Evolutionary conservation across 92 coral and sea anemone genomes (phyloP).

Genomic region (Epizoanthus ramosus): DNA sequence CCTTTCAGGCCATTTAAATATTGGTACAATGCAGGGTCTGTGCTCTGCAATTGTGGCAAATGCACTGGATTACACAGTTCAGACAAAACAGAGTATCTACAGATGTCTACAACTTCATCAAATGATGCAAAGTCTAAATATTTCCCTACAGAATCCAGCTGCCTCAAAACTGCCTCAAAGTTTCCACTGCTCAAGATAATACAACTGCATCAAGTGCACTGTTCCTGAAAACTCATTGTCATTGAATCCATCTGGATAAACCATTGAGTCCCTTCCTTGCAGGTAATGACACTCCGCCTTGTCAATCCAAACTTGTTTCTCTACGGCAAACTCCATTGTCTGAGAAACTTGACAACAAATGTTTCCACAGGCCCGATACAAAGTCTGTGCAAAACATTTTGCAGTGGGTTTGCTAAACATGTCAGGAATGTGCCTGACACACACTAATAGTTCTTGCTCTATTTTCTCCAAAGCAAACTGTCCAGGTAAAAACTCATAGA

Average conservation of each 20-base stretch:
- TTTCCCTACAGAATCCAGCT: not conserved
- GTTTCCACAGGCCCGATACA: conserved; percentile 42
- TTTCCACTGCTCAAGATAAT: conserved; percentile 37
- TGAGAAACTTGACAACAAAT: conserved; percentile 27
- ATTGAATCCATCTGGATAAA: conserved; percentile 41
- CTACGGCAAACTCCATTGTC: not conserved
- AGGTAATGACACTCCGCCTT: conserved; percentile 34
- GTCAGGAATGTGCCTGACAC: not conserved
- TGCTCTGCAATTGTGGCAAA: conserved; percentile 2
- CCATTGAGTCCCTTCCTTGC: conserved; percentile 21
- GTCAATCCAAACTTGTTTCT: not conserved
- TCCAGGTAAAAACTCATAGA: conserved; percentile 30
- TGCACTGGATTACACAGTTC: conserved; percentile 37
- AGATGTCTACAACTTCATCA: conserved; percentile 6
- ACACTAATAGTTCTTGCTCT: conserved; percentile 7
- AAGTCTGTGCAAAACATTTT: conserved; percentile 6
- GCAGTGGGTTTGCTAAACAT: not conserved
- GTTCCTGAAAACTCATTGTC: conserved; percentile 30
- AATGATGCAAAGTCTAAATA: conserved; percentile 5
- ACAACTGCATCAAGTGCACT: conserved; percentile 32
- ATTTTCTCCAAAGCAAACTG: not conserved
- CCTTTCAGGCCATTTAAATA: not conserved
- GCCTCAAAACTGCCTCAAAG: not conserved
- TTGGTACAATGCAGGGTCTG: conserved; percentile 21
- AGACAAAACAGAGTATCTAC: conserved; percentile 31